phyloP scores from a whole-genome alignment of 2,888 invertebrate species.

The Asteroscopus sphinx region DNA sequence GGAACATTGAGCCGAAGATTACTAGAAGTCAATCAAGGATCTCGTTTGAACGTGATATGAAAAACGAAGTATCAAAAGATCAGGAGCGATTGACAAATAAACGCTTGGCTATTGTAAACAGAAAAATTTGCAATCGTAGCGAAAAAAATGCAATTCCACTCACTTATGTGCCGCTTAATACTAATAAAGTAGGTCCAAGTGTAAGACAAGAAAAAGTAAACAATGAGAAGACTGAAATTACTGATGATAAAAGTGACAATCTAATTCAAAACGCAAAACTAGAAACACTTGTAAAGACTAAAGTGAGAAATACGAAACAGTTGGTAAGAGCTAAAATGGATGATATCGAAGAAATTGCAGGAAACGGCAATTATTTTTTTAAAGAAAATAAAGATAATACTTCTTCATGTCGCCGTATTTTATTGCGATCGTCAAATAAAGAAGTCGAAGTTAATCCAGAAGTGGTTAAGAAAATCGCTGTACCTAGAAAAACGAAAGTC shows the following conservation, averaged over 20 bases:
- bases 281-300: conserved; percentile 13
- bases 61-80: conserved; percentile 47
- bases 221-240: conserved; percentile 17
- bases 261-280: background rate
- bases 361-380: conserved; percentile 51
- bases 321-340: conserved; percentile 2
- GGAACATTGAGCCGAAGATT: conserved; percentile 42
- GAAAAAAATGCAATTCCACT: conserved; percentile 72
- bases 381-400: conserved; percentile 64
- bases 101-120: conserved; percentile 74
- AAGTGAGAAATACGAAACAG: conserved; percentile 9
- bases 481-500: conserved; percentile 43
- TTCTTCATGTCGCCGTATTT: conserved; percentile 63
- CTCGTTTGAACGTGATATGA: conserved; percentile 43
- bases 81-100: conserved; percentile 72
- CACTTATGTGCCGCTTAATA: conserved; percentile 65
- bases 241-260: conserved; percentile 7
- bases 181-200: conserved; percentile 23
- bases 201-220: conserved; percentile 31
- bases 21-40: conserved; percentile 43
- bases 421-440: conserved; percentile 71
- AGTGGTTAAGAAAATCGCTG: conserved; percentile 15
- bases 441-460: conserved; percentile 34
- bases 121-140: conserved; percentile 66
- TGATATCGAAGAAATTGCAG: conserved; percentile 26